A percentile compares a stretch with the other conserved stretches of the same genome.
phyloP scores from a whole-genome alignment of 2,113 vertebrate species.

The Haemorhous mexicanus region DNA sequence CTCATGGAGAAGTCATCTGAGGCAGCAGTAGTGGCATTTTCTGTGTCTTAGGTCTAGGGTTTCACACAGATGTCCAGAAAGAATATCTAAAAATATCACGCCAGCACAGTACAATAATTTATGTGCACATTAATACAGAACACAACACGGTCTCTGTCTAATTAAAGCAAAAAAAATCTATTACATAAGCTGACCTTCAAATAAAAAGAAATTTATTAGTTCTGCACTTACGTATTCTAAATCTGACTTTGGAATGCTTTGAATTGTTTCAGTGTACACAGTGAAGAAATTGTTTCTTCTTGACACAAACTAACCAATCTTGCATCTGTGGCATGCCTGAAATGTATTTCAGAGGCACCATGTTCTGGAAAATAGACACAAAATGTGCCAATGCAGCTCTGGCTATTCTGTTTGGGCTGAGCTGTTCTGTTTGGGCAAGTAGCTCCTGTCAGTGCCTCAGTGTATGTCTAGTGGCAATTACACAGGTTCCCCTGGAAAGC shows the following conservation, averaged over 20 bases:
- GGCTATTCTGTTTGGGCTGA: background rate
- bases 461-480: background rate
- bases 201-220: background rate
- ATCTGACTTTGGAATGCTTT: background rate
- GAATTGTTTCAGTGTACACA: background rate
- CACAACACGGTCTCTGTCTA: background rate
- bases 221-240: background rate
- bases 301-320: background rate
- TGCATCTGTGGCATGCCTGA: background rate
- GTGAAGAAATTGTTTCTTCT: background rate
- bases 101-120: background rate
- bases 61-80: background rate
- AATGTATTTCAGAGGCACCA: background rate
- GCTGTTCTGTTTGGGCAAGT: background rate
- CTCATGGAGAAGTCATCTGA: background rate
- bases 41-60: background rate
- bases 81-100: background rate
- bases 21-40: background rate
- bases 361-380: background rate
- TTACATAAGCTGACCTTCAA: background rate
- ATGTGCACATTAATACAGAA: background rate
- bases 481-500: background rate
- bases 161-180: background rate
- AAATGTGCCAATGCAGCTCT: background rate
- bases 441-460: background rate